Conservation (phyloP, 2,888 invertebrate species). For the Hirtodrosophila alboralis region DNA sequence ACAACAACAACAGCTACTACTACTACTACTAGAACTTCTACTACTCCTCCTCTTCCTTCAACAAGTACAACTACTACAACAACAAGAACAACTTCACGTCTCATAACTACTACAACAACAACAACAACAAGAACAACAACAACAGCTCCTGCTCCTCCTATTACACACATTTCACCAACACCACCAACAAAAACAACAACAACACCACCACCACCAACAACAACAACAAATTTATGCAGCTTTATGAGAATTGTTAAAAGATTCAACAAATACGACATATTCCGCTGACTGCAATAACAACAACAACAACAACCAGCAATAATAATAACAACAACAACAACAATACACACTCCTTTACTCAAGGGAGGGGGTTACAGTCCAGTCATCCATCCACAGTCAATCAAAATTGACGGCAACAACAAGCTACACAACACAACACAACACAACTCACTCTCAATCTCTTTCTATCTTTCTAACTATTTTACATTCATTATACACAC, state of each 20-base stretch:
- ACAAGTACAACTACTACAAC: conserved; percentile 77
- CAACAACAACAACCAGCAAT: conserved; percentile 27
- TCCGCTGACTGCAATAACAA: conserved; percentile 61
- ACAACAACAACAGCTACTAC: conserved; percentile 67
- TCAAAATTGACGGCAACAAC: conserved; percentile 23
- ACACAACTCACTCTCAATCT: conserved; percentile 6
- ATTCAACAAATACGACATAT: conserved; percentile 73
- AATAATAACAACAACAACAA: conserved; percentile 30
- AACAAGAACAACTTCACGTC: conserved; percentile 70
- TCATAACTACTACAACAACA: conserved; percentile 58
- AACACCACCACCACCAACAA: conserved; percentile 35
- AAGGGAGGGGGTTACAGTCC: conserved; percentile 10
- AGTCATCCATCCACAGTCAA: too few species aligned
- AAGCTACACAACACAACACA: conserved; percentile 14
- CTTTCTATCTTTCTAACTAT: conserved; percentile 14
- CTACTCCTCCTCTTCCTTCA: conserved; percentile 82
- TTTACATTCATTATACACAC: too few species aligned
- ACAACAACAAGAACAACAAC: conserved; percentile 72
- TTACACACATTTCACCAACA: conserved; percentile 78
- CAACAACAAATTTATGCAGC: conserved; percentile 47
- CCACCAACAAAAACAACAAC: conserved; percentile 32
- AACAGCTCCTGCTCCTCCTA: conserved; percentile 79
- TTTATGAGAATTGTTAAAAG: conserved; percentile 50
- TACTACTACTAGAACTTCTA: conserved; percentile 79
- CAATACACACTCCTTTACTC: conserved; percentile 27